A percentile compares a stretch with the other conserved stretches of the same genome.
Evolutionary conservation across 2,888 invertebrate species (phyloP).

Genomic region (Steinernema hermaphroditum): DNA sequence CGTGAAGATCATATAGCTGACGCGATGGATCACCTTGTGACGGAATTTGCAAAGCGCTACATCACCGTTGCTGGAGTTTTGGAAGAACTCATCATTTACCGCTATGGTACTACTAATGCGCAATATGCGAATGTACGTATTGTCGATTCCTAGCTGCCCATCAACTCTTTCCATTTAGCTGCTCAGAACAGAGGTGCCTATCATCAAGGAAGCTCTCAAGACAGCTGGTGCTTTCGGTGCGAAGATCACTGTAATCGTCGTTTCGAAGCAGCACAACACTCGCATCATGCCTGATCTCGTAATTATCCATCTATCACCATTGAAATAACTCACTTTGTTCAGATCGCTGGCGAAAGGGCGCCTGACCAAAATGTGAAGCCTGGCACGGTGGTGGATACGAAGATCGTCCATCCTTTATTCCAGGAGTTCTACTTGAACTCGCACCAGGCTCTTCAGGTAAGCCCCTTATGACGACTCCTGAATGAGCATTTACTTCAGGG

Average conservation of each 20-base stretch:
- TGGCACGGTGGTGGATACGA: conserved; percentile 46
- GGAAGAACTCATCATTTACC: conserved; percentile 42
- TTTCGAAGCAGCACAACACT: conserved; percentile 45
- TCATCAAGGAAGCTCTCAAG: conserved; percentile 37
- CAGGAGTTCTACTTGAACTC: conserved; percentile 53
- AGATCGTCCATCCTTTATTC: conserved; percentile 44
- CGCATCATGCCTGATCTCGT: conserved; percentile 32
- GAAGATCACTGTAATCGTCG: conserved; percentile 48
- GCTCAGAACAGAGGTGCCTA: conserved; percentile 45
- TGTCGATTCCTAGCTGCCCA: too few species aligned
- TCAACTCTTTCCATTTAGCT: conserved; percentile 20
- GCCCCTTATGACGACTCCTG: too few species aligned
- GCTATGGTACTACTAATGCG: conserved; percentile 43
- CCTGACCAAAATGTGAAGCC: conserved; percentile 43
- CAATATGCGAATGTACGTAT: conserved; percentile 34
- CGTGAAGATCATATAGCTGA: conserved; percentile 20
- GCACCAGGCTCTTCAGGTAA: conserved; percentile 50
- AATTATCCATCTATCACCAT: neutral
- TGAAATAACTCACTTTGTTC: neutral
- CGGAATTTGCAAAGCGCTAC: neutral
- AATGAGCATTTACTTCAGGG: conserved; percentile 41
- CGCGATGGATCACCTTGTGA: neutral
- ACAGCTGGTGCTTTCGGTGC: neutral
- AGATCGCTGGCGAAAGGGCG: neutral
- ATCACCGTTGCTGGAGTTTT: conserved; percentile 26